phyloP scores from a whole-genome alignment of 2,797 vertebrate species.

The Hephaestus fuliginosus region DNA sequence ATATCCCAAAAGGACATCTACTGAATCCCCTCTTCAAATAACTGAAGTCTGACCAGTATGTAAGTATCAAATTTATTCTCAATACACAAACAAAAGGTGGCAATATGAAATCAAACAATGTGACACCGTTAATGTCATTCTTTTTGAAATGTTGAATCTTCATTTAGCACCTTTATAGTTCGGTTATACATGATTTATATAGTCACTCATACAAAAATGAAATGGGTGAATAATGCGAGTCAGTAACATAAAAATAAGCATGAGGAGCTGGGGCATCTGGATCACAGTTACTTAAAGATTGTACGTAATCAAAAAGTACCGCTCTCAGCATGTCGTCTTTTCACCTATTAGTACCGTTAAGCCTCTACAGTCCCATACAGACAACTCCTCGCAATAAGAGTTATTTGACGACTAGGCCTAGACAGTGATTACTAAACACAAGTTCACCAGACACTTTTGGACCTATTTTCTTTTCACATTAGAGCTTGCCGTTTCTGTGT shows the following conservation, averaged over 20 bases:
- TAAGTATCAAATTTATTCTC: conserved; percentile 87
- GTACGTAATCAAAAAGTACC: conserved; percentile 76
- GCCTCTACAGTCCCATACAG: conserved; percentile 54
- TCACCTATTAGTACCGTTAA: conserved; percentile 67
- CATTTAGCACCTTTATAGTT: conserved; percentile 85
- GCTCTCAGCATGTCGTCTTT: conserved; percentile 52
- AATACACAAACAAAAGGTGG: conserved; percentile 84
- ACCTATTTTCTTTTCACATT: conserved; percentile 81
- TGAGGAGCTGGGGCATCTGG: conserved; percentile 53
- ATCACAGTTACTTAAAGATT: conserved; percentile 75
- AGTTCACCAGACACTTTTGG: conserved; percentile 70
- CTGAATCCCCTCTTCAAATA: conserved; percentile 8
- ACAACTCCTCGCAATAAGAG: conserved; percentile 53
- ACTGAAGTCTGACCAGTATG: conserved; percentile 36
- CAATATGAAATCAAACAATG: conserved; percentile 78
- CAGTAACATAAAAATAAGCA: conserved; percentile 80
- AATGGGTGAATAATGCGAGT: conserved; percentile 80
- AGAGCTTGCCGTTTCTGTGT: conserved; percentile 57
- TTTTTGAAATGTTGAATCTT: conserved; percentile 78
- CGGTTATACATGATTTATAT: conserved; percentile 84
- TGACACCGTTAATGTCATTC: conserved; percentile 71
- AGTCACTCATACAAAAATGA: conserved; percentile 82
- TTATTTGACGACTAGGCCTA: conserved; percentile 61
- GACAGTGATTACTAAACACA: conserved; percentile 71
- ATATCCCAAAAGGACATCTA: background rate